A percentile compares a stretch with the other conserved stretches of the same genome.
Conservation (phyloP, 2,888 invertebrate genomes). For the Operophtera brumata region DNA sequence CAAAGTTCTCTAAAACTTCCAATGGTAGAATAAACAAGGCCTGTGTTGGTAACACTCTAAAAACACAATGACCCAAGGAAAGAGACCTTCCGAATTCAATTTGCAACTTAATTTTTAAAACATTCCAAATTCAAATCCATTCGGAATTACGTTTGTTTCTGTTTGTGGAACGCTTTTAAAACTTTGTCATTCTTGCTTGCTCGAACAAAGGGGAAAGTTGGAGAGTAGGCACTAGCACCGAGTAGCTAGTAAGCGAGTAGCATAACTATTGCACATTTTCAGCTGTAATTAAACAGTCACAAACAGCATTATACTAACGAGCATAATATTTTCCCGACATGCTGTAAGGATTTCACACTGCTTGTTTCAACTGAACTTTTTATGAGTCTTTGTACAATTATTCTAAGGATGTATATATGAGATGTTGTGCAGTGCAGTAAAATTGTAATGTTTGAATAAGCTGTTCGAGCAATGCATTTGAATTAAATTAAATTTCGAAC, state of each 20-base stretch:
- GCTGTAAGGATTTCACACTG: slow-evolving; percentile 23
- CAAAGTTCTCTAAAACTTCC: neutral
- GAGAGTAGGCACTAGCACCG: slow-evolving; percentile 24
- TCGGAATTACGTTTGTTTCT: slow-evolving; percentile 28
- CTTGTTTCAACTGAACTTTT: slow-evolving; percentile 18
- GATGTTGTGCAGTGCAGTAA: slow-evolving; percentile 11
- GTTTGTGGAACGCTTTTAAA: slow-evolving; percentile 32
- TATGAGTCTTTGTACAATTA: slow-evolving; percentile 13
- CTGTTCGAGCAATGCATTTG: slow-evolving; percentile 9
- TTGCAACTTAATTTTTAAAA: slow-evolving; percentile 29
- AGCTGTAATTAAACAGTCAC: slow-evolving; percentile 48
- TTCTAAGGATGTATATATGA: neutral
- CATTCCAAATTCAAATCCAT: slow-evolving; percentile 33
- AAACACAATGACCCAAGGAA: slow-evolving; percentile 14
- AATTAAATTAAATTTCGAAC: slow-evolving; percentile 12
- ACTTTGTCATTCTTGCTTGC: slow-evolving; percentile 33
- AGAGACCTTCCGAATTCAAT: slow-evolving; percentile 21
- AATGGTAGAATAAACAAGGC: slow-evolving; percentile 11
- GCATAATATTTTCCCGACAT: slow-evolving; percentile 40
- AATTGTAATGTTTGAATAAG: slow-evolving; percentile 9
- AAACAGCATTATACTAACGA: slow-evolving; percentile 48
- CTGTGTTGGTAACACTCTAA: slow-evolving; percentile 10
- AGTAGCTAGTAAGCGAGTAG: slow-evolving; percentile 35
- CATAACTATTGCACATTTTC: slow-evolving; percentile 39
- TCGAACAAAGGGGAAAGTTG: slow-evolving; percentile 25